phyloP scores from a whole-genome alignment of 2,888 invertebrate species.

The Anaspis maculata region DNA sequence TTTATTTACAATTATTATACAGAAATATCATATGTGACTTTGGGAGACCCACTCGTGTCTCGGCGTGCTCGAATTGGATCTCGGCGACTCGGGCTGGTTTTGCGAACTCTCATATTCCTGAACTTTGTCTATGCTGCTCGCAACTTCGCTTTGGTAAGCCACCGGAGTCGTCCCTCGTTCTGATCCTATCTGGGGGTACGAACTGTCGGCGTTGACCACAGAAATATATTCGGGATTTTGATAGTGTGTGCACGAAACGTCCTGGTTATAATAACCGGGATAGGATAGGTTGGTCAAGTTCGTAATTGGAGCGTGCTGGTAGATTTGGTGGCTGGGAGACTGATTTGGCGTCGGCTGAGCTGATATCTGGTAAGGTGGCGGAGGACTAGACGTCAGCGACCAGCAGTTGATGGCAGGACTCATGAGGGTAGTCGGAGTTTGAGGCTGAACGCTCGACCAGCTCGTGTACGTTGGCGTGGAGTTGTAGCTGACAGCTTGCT shows the following conservation, averaged over 20 bases:
- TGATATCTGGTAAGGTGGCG: constrained; percentile 37
- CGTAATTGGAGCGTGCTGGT: constrained; percentile 36
- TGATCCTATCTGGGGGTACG: constrained; percentile 27
- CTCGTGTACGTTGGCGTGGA: constrained; percentile 34
- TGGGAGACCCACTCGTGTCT: constrained; percentile 33
- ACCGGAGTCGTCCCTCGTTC: constrained; percentile 26
- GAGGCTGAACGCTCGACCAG: constrained; percentile 38
- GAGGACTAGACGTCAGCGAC: constrained; percentile 40
- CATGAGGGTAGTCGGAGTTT: constrained; percentile 35
- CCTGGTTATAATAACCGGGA: constrained; percentile 37
- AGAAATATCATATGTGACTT: constrained; percentile 16
- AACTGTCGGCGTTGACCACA: constrained; percentile 31
- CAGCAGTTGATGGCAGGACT: constrained; percentile 40
- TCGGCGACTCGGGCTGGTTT: constrained; percentile 27
- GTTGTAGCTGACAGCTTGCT: constrained; percentile 33
- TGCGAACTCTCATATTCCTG: constrained; percentile 25
- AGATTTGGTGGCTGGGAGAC: constrained; percentile 38
- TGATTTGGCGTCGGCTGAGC: constrained; percentile 37
- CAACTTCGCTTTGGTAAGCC: constrained; percentile 30
- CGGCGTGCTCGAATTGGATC: constrained; percentile 29
- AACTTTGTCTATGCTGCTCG: constrained; percentile 20
- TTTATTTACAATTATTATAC: not conserved
- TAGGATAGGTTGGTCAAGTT: constrained; percentile 38
- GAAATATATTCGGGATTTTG: constrained; percentile 37
- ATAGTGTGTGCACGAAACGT: constrained; percentile 32